A percentile compares a stretch with the other conserved stretches of the same genome.
Conservation (phyloP, 2,888 invertebrate genomes). For the Julus scanicus region DNA sequence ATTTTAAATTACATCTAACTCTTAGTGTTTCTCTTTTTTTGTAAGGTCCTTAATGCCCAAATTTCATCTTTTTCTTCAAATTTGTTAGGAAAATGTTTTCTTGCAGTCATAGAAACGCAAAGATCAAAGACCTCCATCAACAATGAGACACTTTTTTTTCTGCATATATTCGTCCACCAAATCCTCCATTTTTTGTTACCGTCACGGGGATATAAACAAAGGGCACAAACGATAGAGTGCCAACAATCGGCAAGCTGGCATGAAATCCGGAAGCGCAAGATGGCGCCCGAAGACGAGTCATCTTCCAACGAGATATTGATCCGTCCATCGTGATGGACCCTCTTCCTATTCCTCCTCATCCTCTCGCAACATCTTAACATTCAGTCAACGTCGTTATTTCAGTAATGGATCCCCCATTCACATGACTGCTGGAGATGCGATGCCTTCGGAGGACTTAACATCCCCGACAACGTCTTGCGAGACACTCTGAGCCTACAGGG, state of each 20-base stretch:
- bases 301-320: neutral
- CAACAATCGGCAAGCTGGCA: neutral
- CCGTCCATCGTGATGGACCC: neutral
- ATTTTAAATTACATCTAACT: too few species aligned
- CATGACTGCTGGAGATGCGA: constrained; percentile 23
- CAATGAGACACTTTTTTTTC: neutral
- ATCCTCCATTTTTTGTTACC: neutral
- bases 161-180: neutral
- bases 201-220: neutral
- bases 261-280: constrained; percentile 2
- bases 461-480: neutral
- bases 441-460: constrained; percentile 8
- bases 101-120: neutral
- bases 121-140: constrained; percentile 21
- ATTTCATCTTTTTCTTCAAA: neutral
- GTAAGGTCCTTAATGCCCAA: neutral
- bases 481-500: neutral
- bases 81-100: constrained; percentile 2
- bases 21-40: too few species aligned
- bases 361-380: neutral
- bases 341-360: neutral
- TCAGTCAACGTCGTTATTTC: constrained; percentile 22
- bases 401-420: constrained; percentile 33
- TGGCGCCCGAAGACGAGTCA: neutral
- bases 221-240: constrained; percentile 15